These are phyloP conservation scores for Calephelis perditalis DNA, from an alignment of 2,888 invertebrate genomes.

Conservation along the genomic window DNA sequence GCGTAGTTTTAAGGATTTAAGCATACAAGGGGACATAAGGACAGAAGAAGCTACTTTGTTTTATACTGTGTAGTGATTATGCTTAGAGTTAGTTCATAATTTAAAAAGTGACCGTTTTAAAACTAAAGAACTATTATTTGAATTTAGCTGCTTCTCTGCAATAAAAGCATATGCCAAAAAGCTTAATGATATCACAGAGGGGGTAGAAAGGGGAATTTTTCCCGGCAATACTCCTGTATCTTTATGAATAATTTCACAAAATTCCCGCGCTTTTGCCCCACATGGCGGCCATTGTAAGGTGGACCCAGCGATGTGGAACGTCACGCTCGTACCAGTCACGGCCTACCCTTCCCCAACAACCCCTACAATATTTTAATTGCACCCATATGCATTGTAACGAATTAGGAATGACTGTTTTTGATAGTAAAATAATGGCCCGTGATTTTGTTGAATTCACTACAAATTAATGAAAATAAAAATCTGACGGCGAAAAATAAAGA, in stretches of 20 bases:
- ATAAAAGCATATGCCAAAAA: not conserved
- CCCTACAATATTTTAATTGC: slow-evolving; percentile 23
- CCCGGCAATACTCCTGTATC: not conserved
- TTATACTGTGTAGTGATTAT: no score
- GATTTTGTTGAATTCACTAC: not conserved
- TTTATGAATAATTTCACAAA: slow-evolving; percentile 20
- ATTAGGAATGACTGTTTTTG: not conserved
- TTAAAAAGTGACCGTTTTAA: no score
- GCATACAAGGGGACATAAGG: no score
- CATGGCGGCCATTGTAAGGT: slow-evolving; percentile 24
- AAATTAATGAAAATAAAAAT: no score
- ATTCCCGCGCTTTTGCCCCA: slow-evolving; percentile 31
- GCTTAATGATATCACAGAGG: not conserved
- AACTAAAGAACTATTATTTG: no score
- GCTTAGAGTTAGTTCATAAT: no score
- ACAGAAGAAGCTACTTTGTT: no score
- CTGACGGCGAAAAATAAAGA: no score
- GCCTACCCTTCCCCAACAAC: slow-evolving; percentile 21
- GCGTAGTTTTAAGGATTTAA: no score
- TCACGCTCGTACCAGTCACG: slow-evolving; percentile 34
- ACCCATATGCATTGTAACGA: slow-evolving; percentile 11
- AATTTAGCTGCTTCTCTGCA: no score
- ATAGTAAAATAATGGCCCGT: not conserved
- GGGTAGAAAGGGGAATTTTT: no score
- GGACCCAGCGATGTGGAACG: slow-evolving; percentile 30